phyloP scores from a whole-genome alignment of 2,888 invertebrate genomes.

The Ectemnius cavifrons region DNA sequence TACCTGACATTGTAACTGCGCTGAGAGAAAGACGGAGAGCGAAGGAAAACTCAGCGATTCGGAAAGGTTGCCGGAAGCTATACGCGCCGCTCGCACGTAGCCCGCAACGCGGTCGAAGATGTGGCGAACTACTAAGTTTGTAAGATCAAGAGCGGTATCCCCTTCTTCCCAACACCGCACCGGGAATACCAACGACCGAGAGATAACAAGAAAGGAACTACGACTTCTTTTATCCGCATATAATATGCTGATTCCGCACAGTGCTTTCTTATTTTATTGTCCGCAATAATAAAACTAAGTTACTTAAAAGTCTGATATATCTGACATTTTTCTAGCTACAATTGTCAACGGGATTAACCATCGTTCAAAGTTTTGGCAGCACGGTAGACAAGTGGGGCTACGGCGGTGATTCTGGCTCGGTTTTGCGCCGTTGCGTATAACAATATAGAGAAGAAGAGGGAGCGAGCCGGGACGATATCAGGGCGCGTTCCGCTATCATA shows the following conservation, averaged over 20 bases:
- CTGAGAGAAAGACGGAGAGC: neutral
- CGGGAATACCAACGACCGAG: slow-evolving; percentile 53
- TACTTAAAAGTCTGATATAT: no score
- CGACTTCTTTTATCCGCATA: slow-evolving; percentile 54
- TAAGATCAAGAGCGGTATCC: slow-evolving; percentile 59
- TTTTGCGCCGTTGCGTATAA: no score
- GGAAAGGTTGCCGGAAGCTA: neutral
- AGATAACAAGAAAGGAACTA: slow-evolving; percentile 57
- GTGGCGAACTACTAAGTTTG: slow-evolving; percentile 52
- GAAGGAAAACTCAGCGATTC: neutral
- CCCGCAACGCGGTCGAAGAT: neutral
- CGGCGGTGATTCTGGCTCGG: no score
- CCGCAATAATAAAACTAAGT: no score
- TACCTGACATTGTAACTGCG: no score
- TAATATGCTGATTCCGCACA: no score
- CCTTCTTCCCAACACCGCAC: slow-evolving; percentile 47
- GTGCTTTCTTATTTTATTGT: no score
- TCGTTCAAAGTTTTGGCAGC: no score
- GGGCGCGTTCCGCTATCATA: slow-evolving; percentile 1
- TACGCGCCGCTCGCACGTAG: neutral
- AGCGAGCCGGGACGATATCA: slow-evolving; percentile 19
- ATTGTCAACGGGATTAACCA: no score
- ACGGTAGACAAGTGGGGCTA: no score
- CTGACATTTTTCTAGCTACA: no score
- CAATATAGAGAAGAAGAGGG: no score